Percentiles rank a stretch among this genome's conserved stretches.
Conservation (phyloP, 1,140 invertebrate genomes). For the Hyposmocoma kahamanoa region DNA sequence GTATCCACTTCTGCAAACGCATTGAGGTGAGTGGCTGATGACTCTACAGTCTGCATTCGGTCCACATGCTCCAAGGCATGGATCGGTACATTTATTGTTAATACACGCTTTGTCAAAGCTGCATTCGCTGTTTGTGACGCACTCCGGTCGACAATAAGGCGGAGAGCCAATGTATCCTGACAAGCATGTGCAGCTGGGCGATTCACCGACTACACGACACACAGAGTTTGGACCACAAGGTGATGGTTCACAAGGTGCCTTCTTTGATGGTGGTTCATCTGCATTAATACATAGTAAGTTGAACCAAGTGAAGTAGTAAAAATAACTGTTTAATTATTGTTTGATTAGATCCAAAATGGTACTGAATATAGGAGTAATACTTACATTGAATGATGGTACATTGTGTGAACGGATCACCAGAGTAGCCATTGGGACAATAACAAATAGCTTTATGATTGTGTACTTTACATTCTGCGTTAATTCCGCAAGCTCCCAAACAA, state of each 20-base stretch:
- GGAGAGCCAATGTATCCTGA: constrained; percentile 81
- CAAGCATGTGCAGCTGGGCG: constrained; percentile 84
- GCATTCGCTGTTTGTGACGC: constrained; percentile 83
- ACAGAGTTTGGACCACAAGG: constrained; percentile 83
- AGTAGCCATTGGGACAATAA: constrained; percentile 74
- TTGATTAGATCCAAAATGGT: background rate
- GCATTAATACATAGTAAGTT: background rate
- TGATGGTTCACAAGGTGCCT: constrained; percentile 75
- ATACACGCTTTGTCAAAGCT: constrained; percentile 81
- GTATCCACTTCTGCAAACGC: constrained; percentile 78
- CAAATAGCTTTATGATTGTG: constrained; percentile 81
- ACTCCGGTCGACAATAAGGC: constrained; percentile 79
- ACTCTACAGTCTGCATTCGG: constrained; percentile 81
- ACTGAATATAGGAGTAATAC: constrained; percentile 14
- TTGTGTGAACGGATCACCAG: constrained; percentile 77
- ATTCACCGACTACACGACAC: constrained; percentile 79
- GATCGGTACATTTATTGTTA: constrained; percentile 82
- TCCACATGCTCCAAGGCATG: constrained; percentile 85
- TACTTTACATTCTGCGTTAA: constrained; percentile 75
- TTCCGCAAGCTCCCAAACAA: constrained; percentile 82
- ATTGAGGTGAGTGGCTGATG: constrained; percentile 83
- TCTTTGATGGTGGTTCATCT: constrained; percentile 66
- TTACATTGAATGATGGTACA: constrained; percentile 41
- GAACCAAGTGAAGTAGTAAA: no score
- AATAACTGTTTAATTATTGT: background rate